phyloP scores from a whole-genome alignment of 2,888 invertebrate species.

The Philopedon plagiatum region DNA sequence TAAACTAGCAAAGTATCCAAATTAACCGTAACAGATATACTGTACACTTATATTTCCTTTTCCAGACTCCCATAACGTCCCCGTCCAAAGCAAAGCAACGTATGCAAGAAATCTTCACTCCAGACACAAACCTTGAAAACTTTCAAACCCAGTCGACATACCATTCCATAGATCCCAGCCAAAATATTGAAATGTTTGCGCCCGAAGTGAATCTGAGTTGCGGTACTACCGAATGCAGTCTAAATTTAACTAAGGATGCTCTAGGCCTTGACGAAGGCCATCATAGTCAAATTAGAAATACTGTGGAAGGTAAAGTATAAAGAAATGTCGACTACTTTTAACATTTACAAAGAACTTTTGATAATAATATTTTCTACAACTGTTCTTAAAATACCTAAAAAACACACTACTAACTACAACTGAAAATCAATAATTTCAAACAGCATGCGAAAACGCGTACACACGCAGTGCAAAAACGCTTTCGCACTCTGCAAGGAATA shows the following conservation, averaged over 20 bases:
- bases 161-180: not conserved
- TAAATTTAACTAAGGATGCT: constrained; percentile 21
- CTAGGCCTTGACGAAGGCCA: not conserved
- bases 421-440: too few relatives aligned
- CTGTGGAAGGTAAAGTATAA: not conserved
- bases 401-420: too few relatives aligned
- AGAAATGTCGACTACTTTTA: too few relatives aligned
- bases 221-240: constrained; percentile 20
- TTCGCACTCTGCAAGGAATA: too few relatives aligned
- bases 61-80: not conserved
- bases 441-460: too few relatives aligned
- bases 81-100: not conserved
- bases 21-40: too few relatives aligned
- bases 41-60: not conserved
- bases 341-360: too few relatives aligned
- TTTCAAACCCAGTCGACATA: not conserved
- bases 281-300: not conserved
- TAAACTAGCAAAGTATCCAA: too few relatives aligned
- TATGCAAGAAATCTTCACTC: constrained; percentile 37
- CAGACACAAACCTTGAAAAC: not conserved
- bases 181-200: constrained; percentile 4
- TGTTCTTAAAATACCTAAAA: too few relatives aligned
- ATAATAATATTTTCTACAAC: too few relatives aligned
- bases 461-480: too few relatives aligned
- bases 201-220: constrained; percentile 52